Evolutionary conservation across 2,888 invertebrate species (phyloP).

Genomic region (Escarpia spicata): DNA sequence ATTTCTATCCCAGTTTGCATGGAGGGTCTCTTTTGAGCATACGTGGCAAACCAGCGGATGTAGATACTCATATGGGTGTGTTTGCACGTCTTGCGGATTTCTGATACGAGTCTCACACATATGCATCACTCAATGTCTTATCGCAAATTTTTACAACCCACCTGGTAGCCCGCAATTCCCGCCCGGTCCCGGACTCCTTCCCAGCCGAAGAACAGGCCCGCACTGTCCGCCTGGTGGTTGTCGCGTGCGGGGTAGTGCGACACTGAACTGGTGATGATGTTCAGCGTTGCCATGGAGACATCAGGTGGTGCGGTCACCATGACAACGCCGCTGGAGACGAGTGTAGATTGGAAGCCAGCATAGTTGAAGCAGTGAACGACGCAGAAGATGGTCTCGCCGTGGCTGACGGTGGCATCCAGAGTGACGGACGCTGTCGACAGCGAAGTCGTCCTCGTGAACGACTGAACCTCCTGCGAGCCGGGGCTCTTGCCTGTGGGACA

Average conservation of each 20-base stretch:
- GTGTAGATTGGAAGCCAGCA: background rate
- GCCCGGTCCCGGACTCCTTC: background rate
- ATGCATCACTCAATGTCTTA: too few species aligned
- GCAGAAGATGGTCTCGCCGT: background rate
- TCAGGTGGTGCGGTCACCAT: background rate
- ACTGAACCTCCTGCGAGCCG: background rate
- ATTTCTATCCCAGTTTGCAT: too few species aligned
- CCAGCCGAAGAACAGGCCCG: background rate
- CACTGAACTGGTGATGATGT: background rate
- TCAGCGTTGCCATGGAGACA: background rate
- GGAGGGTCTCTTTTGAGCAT: too few species aligned
- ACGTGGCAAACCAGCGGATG: too few species aligned
- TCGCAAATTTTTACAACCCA: background rate
- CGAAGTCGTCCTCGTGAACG: background rate
- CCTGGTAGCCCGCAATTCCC: background rate
- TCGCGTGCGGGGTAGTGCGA: background rate
- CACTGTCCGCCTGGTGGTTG: background rate
- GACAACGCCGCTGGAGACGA: slow-evolving; percentile 1
- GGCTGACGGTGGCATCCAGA: background rate
- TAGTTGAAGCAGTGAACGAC: background rate
- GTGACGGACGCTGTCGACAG: background rate
- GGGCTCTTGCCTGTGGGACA: background rate
- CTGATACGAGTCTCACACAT: too few species aligned
- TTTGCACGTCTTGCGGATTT: too few species aligned
- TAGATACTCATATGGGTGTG: too few species aligned